Conservation (phyloP, 2,113 vertebrate species). For the Plectropomus leopardus region DNA sequence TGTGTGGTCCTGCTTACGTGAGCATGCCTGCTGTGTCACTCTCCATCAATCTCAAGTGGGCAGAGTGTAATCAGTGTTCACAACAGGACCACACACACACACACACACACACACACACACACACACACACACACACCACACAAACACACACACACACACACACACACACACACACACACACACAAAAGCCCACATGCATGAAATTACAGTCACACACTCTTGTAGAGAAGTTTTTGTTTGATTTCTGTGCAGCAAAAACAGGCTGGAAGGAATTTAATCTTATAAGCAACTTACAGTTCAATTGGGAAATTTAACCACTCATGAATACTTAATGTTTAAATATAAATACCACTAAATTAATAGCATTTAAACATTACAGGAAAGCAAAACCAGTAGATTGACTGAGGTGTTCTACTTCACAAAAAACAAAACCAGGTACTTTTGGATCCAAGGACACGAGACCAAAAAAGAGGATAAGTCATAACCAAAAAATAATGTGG, state of each 20-base stretch:
- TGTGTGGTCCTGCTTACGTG: slow-evolving; percentile 21
- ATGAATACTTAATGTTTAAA: background rate
- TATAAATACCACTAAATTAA: background rate
- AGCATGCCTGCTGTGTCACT: slow-evolving; percentile 70
- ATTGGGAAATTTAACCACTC: background rate
- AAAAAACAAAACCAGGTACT: too few species aligned
- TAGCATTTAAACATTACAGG: background rate
- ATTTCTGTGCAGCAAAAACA: slow-evolving; percentile 1
- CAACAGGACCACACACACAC: slow-evolving; percentile 78
- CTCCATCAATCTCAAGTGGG: slow-evolving; percentile 81
- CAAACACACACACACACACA: background rate
- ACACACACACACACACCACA: background rate
- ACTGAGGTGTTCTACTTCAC: too few species aligned
- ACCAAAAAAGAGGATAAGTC: too few species aligned
- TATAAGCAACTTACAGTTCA: background rate
- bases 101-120: too few species aligned
- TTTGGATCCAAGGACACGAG: too few species aligned
- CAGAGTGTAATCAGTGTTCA: slow-evolving; percentile 82
- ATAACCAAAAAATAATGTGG: too few species aligned
- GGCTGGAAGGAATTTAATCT: slow-evolving; percentile 3
- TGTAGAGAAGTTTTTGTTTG: background rate
- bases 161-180: background rate
- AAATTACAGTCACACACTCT: slow-evolving; percentile 2
- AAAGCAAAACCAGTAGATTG: too few species aligned
- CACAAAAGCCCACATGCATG: background rate